These are phyloP conservation scores for Scytalopus superciliaris DNA, from an alignment of 2,113 vertebrate genomes.

Conservation along the genomic window DNA sequence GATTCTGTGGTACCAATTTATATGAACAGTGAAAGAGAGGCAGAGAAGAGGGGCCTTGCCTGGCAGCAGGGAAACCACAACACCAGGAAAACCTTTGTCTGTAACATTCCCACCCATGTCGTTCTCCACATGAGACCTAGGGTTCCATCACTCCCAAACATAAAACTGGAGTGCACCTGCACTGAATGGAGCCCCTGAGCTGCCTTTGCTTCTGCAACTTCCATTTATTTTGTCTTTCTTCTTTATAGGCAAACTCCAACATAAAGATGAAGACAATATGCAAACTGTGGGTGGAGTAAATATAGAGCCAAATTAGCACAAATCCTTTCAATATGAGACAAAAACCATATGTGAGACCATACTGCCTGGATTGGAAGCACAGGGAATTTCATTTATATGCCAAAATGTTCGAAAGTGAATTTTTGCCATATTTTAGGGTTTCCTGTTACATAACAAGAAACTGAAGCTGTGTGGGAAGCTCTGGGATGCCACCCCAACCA, in stretches of 20 bases:
- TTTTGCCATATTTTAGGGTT: conserved; percentile 11
- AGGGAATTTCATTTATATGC: background rate
- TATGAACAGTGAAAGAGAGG: background rate
- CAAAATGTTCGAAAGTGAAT: conserved; percentile 20
- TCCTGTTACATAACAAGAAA: conserved; percentile 1
- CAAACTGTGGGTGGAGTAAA: background rate
- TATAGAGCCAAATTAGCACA: background rate
- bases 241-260: background rate
- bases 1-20: background rate
- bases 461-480: background rate
- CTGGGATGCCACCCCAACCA: background rate
- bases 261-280: background rate
- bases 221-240: background rate
- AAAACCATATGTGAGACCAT: conserved; percentile 22
- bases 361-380: background rate
- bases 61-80: background rate
- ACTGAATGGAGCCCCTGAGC: background rate
- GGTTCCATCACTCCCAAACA: background rate
- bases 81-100: background rate
- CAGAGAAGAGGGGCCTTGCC: background rate
- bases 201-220: background rate
- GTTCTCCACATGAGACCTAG: background rate
- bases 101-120: background rate
- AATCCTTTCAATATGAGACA: conserved; percentile 11
- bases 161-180: background rate